Conservation (phyloP, 2,113 vertebrate genomes). For the Cathartes aura region DNA sequence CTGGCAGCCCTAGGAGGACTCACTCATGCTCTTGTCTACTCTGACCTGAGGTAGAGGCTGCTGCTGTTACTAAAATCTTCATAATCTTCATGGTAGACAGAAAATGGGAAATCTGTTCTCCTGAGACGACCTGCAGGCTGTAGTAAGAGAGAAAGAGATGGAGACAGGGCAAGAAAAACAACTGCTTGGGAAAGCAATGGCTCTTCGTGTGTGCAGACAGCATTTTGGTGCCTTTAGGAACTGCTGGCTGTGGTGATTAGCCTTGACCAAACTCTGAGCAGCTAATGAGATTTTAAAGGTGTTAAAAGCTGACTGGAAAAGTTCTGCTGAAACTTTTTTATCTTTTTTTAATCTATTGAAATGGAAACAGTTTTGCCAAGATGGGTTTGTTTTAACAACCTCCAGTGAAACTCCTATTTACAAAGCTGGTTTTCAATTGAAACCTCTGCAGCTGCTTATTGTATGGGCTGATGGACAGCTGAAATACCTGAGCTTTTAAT, state of each 20-base stretch:
- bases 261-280: background rate
- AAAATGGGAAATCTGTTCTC: background rate
- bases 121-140: background rate
- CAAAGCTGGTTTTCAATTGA: background rate
- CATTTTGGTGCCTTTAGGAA: background rate
- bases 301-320: background rate
- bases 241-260: background rate
- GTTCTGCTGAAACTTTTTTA: background rate
- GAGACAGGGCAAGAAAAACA: background rate
- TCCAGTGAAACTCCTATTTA: background rate
- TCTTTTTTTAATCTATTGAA: background rate
- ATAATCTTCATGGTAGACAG: background rate
- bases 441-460: background rate
- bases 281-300: background rate
- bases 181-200: background rate
- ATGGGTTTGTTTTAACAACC: background rate
- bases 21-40: background rate
- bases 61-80: background rate
- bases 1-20: background rate
- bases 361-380: background rate
- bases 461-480: background rate
- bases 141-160: background rate
- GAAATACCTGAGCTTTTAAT: conserved; percentile 1
- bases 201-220: background rate
- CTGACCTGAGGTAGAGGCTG: background rate